Base-by-base conservation (phyloP, 2,113 vertebrate genomes). In the Grammomys dolichurus region DNA sequence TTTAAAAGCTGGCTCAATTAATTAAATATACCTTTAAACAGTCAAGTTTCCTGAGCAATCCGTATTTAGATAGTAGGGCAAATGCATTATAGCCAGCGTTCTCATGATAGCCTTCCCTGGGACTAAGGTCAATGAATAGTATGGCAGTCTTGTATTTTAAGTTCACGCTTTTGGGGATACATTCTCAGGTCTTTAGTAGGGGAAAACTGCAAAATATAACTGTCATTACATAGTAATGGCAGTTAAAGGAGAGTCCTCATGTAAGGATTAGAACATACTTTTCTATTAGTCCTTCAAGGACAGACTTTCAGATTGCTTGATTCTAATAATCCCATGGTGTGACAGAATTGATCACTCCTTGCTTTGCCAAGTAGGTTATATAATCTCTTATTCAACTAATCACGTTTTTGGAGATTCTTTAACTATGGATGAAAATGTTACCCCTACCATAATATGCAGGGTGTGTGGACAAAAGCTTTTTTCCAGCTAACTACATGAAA, bases 281-380 rank as follows among this genome's bases (percentile, higher is more conserved):
- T 98, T 97, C 98, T 96, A 97, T 95, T 96, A 97, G 97, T 98
- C 98, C 98, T 98, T 98, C 98, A 97, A 98, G 98, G 98, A 98
- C 97, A 98, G 96, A 97, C 65, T 31, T 67, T 33, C 65, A 67
- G 28, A 67, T 13, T 36, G 65, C 65, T 54, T 63, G 54, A 92
- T 89, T 95, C n/a, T 43, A 94, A 97, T 95, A 97, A 97, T 97
- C 97, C 76, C 54, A 97, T 97, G 97, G 96, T 98, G 93, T 95
- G 78, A 46, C 16, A 98, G 93, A 98, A 26, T 26, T 26, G 60
- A 63, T 63, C 60, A 63, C 97, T 98, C 96, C 97, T 94, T 89
- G 96, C 93, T 98, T 98, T 97, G 97, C 97, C 97, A 98, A 98
- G 84, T 96, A 97, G 95, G 98, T 95, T 97, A 97, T 97, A 58